A percentile compares a stretch with the other conserved stretches of the same genome.
Conservation (phyloP, 2,113 vertebrate species). For the Nibea albiflora region DNA sequence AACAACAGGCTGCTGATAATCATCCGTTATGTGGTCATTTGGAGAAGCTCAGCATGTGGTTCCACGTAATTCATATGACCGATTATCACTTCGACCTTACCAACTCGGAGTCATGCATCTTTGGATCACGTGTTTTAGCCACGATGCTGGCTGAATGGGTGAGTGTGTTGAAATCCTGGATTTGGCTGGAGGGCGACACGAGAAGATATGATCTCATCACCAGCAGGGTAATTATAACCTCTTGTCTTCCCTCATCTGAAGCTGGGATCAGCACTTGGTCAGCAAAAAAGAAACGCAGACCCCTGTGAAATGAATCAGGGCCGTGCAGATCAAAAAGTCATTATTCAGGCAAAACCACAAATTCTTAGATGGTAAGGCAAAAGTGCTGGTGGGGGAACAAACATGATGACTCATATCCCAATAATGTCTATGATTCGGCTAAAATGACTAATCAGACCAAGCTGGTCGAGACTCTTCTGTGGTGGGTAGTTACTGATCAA, state of each 20-base stretch:
- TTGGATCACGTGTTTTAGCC: conserved; percentile 49
- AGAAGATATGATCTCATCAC: conserved; percentile 52
- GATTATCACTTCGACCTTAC: neutral
- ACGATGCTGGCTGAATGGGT: neutral
- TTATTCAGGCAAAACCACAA: conserved; percentile 24
- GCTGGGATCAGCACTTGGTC: conserved; percentile 61
- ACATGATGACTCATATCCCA: conserved; percentile 21
- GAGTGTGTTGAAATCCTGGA: conserved; percentile 31
- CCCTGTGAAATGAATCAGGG: conserved; percentile 8
- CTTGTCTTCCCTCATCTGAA: neutral
- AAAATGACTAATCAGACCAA: neutral
- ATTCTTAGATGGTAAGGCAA: conserved; percentile 6
- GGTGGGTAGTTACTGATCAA: neutral
- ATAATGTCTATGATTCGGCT: neutral
- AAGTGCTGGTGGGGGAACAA: neutral
- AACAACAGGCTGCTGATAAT: conserved; percentile 29
- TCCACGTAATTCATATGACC: conserved; percentile 57
- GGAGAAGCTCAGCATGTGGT: conserved; percentile 28
- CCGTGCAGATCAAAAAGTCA: conserved; percentile 7
- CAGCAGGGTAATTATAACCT: conserved; percentile 33
- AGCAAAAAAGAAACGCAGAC: conserved; percentile 47
- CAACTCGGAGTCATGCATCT: conserved; percentile 42
- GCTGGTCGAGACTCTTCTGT: neutral
- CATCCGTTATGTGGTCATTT: conserved; percentile 41
- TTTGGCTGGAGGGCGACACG: neutral